phyloP scores from a whole-genome alignment of 2,113 vertebrate genomes.

The Empidonax traillii region DNA sequence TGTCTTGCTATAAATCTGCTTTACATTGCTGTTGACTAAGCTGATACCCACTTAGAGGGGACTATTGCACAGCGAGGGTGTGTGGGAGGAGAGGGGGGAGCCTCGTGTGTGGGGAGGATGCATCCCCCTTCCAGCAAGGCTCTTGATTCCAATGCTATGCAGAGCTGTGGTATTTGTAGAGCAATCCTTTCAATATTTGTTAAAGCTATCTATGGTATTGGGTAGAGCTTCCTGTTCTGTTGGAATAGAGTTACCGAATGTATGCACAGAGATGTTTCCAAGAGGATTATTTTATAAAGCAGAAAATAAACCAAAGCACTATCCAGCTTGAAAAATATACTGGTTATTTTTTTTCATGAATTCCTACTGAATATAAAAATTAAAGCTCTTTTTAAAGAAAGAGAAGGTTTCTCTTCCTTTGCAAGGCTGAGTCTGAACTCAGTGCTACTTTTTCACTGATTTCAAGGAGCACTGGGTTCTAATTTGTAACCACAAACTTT shows the following conservation, averaged over 20 bases:
- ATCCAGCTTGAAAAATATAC: background rate
- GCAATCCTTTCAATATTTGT: slow-evolving; percentile 2
- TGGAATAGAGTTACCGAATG: background rate
- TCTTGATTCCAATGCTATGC: background rate
- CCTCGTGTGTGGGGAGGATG: background rate
- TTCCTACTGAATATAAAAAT: background rate
- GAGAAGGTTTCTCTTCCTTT: background rate
- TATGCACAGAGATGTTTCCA: slow-evolving; percentile 35
- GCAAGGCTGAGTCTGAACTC: background rate
- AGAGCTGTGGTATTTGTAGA: background rate
- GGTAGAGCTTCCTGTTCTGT: background rate
- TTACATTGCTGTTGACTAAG: background rate
- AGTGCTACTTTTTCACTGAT: background rate
- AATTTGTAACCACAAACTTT: background rate
- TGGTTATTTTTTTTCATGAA: background rate
- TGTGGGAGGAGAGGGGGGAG: background rate
- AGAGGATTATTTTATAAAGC: slow-evolving; percentile 18
- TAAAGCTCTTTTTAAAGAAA: background rate
- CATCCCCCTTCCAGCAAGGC: background rate
- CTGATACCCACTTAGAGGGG: background rate
- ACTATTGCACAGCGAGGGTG: rapidly evolving
- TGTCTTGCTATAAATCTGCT: background rate
- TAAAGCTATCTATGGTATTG: background rate
- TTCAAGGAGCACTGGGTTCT: background rate
- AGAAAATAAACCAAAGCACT: background rate